A percentile compares a stretch with the other conserved stretches of the same genome.
These are phyloP conservation scores for Dascyllus trimaculatus DNA, from an alignment of 2,113 vertebrate species.

Conservation along the genomic window DNA sequence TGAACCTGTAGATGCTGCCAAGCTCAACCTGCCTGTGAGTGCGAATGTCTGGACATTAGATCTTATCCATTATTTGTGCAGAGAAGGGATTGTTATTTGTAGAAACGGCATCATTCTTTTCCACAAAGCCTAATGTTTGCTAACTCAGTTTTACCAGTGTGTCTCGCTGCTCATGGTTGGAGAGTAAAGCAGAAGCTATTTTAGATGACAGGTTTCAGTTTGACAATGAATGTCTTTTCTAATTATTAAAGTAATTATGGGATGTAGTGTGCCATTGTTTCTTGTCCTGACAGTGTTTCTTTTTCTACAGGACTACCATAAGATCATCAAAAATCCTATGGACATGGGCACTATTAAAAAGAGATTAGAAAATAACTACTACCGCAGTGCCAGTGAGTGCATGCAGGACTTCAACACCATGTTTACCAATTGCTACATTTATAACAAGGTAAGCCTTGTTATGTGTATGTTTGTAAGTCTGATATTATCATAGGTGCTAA, in stretches of 20 bases:
- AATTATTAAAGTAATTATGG: background rate
- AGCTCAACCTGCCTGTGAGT: constrained; percentile 92
- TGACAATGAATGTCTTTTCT: background rate
- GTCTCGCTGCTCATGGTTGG: too few relatives aligned
- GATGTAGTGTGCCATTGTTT: background rate
- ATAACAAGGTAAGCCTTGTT: constrained; percentile 90
- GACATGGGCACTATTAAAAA: constrained; percentile 96
- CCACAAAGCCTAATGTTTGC: too few relatives aligned
- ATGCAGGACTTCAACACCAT: constrained; percentile 98
- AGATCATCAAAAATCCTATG: constrained; percentile 96
- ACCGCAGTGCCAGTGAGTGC: constrained; percentile 92
- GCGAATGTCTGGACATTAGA: background rate
- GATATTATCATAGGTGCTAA: too few relatives aligned
- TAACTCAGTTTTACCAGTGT: too few relatives aligned
- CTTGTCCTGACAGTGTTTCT: background rate
- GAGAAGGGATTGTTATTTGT: too few relatives aligned
- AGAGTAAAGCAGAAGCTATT: too few relatives aligned
- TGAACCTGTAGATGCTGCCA: constrained; percentile 91
- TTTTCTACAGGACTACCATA: constrained; percentile 91
- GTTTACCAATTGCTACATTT: constrained; percentile 98
- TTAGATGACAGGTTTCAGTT: too few relatives aligned
- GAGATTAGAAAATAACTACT: constrained; percentile 91
- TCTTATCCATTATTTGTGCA: too few relatives aligned
- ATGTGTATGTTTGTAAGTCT: background rate
- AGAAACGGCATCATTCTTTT: too few relatives aligned